A percentile compares a stretch with the other conserved stretches of the same genome.
Evolutionary conservation across 2,113 vertebrate species (phyloP).

Genomic region (Lepisosteus osseus): DNA sequence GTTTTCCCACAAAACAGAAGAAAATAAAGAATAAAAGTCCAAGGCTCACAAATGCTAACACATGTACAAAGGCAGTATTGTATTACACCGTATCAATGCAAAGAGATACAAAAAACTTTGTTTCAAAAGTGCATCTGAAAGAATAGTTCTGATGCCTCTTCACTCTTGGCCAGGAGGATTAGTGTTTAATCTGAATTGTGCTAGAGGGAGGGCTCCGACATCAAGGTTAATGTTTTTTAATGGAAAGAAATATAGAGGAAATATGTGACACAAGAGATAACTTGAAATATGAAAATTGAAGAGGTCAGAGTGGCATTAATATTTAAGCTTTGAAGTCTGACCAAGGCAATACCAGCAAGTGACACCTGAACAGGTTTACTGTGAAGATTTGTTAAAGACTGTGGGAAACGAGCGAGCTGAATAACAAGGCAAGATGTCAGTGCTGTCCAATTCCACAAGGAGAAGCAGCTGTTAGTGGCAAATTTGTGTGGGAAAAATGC

Average conservation of each 20-base stretch:
- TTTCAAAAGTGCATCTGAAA: background rate
- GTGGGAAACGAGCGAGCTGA: background rate
- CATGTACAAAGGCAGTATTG: background rate
- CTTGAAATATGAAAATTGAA: too few relatives aligned
- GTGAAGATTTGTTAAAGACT: background rate
- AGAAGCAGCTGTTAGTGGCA: conserved; percentile 18
- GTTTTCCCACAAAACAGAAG: background rate
- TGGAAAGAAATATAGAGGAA: too few relatives aligned
- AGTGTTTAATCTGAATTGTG: too few relatives aligned
- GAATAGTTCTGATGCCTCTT: too few relatives aligned
- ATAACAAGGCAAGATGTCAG: background rate
- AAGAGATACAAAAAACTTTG: background rate
- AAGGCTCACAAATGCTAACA: background rate
- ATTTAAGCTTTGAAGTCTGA: too few relatives aligned
- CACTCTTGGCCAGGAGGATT: too few relatives aligned
- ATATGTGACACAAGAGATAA: too few relatives aligned
- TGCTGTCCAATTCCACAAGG: background rate
- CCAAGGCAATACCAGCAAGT: too few relatives aligned
- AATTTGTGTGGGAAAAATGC: conserved; percentile 30
- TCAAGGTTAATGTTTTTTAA: too few relatives aligned
- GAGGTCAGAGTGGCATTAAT: too few relatives aligned
- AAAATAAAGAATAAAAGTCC: background rate
- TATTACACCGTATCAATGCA: background rate
- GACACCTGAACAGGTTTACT: too few relatives aligned
- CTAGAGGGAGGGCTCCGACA: too few relatives aligned